A percentile compares a stretch with the other conserved stretches of the same genome.
Conservation (phyloP, 2,797 vertebrate genomes). For the Sphaeramia orbicularis region DNA sequence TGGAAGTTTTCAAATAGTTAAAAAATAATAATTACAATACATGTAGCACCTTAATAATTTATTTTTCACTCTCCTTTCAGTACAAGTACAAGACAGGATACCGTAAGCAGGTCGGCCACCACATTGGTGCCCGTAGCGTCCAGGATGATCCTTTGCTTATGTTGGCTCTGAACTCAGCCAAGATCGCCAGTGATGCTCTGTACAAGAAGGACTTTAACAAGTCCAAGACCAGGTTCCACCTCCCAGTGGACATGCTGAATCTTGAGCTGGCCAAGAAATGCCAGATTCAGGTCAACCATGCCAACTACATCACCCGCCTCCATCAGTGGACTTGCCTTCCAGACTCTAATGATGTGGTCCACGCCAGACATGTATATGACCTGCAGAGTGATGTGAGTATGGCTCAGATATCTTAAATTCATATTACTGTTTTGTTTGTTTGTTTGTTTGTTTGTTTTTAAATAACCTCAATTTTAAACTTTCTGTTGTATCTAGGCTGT, state of each 20-base stretch:
- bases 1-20: too few relatives aligned
- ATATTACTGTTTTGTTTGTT: too few relatives aligned
- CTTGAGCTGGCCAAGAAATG: constrained; percentile 90
- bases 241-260: constrained; percentile 92
- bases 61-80: too few relatives aligned
- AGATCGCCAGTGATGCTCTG: constrained; percentile 92
- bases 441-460: too few relatives aligned
- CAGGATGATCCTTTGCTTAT: constrained; percentile 94
- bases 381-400: constrained; percentile 91
- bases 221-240: constrained; percentile 92
- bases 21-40: too few relatives aligned
- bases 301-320: constrained; percentile 84
- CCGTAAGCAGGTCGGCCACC: constrained; percentile 93
- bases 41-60: too few relatives aligned
- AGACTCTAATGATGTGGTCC: constrained; percentile 89
- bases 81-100: constrained; percentile 91
- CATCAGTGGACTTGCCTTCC: constrained; percentile 92
- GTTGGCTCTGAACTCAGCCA: constrained; percentile 94
- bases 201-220: constrained; percentile 92
- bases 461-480: too few relatives aligned
- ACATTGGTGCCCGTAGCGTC: constrained; percentile 91
- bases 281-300: constrained; percentile 87
- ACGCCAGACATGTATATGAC: constrained; percentile 88
- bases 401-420: too few relatives aligned
- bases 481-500: too few relatives aligned